Percentiles rank a stretch among this genome's conserved stretches.
Conservation (phyloP, 2,113 vertebrate species). For the Geococcyx californianus region DNA sequence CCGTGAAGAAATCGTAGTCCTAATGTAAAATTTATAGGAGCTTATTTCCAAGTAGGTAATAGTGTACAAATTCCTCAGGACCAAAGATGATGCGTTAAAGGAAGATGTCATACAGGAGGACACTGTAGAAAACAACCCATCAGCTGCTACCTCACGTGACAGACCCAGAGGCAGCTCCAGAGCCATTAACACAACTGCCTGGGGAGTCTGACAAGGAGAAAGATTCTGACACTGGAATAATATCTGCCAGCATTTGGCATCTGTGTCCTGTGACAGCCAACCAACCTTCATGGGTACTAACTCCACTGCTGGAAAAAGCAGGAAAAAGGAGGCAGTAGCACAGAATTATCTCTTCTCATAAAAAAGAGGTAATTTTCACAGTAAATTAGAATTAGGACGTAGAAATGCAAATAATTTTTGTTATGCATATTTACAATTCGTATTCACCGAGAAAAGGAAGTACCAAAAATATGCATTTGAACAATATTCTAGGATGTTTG, state of each 20-base stretch:
- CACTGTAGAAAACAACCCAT: constrained; percentile 3
- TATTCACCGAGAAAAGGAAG: not conserved
- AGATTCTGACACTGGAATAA: constrained; percentile 54
- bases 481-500: not conserved
- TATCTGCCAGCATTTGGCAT: constrained; percentile 47
- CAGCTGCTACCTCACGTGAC: constrained; percentile 23
- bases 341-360: not conserved
- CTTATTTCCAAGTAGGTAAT: constrained; percentile 27
- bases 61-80: constrained; percentile 45
- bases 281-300: not conserved
- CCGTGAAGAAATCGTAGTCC: constrained; percentile 16
- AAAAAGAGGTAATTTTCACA: not conserved
- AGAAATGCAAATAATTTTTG: not conserved
- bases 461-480: not conserved
- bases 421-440: not conserved
- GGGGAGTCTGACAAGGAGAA: constrained; percentile 46
- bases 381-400: not conserved
- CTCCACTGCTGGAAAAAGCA: not conserved
- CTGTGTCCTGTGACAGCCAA: constrained; percentile 33
- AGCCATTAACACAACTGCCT: constrained; percentile 55
- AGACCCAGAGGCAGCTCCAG: constrained; percentile 60
- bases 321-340: not conserved
- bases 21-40: constrained; percentile 26
- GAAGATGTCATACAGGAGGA: constrained; percentile 33
- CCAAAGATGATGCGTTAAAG: constrained; percentile 17